Conservation (phyloP, 2,888 invertebrate genomes). For the Drosophila mayaguana region DNA sequence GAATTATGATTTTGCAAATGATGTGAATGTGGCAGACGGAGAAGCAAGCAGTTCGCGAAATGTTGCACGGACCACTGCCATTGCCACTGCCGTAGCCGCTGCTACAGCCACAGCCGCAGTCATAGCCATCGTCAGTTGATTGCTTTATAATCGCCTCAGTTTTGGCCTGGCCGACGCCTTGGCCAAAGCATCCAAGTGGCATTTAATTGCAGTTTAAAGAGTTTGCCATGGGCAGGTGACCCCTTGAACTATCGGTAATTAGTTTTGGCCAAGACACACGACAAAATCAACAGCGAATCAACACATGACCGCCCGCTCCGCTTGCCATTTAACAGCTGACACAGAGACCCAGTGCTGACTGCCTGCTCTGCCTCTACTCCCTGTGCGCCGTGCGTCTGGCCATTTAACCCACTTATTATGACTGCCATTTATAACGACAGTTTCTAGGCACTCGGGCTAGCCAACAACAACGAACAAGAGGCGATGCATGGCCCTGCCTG, state of each 20-base stretch:
- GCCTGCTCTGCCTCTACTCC: background rate
- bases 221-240: constrained; percentile 51
- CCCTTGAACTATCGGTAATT: constrained; percentile 74
- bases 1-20: constrained; percentile 83
- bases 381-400: constrained; percentile 34
- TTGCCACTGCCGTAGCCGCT: background rate
- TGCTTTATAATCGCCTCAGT: constrained; percentile 74
- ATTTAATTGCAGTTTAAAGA: constrained; percentile 77
- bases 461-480: constrained; percentile 9
- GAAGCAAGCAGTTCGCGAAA: background rate
- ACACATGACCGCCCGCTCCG: constrained; percentile 45
- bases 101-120: background rate
- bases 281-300: constrained; percentile 74
- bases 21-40: constrained; percentile 53
- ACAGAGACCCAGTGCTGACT: constrained; percentile 50
- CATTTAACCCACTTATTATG: constrained; percentile 81
- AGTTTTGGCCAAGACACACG: constrained; percentile 61
- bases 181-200: constrained; percentile 40
- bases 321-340: constrained; percentile 50
- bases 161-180: constrained; percentile 17
- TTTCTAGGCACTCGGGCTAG: constrained; percentile 37
- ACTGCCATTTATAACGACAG: constrained; percentile 76
- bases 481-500: constrained; percentile 7
- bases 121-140: constrained; percentile 55
- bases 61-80: constrained; percentile 2